Base-by-base conservation (phyloP, 1,140 invertebrate genomes). In the Ceratitis capitata region DNA sequence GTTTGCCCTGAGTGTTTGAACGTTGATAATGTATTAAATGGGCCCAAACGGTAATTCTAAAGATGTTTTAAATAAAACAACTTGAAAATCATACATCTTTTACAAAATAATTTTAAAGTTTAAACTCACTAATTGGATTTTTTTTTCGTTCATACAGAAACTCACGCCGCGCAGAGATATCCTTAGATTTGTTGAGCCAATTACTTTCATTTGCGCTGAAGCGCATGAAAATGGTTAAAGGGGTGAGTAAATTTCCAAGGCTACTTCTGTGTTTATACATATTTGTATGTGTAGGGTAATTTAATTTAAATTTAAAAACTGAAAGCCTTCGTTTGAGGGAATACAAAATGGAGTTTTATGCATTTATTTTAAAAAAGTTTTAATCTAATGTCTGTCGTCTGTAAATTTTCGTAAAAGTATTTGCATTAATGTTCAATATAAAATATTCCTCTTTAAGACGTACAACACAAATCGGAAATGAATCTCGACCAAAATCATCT, bases 1-100 rank as follows among this genome's bases (percentile, higher is more conserved):
- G 94, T 97, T 51, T 99, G 98, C 90, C 95, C 95, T 0, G 97
- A 98, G 92, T 99, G 97, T 92, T 93, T 95, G 86, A 92, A 94
- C 58, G 95, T 97, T 83, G 93, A 97, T 88, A 94, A 95, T 90
- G 96, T 96, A 39, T 56, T 87, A 35, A 29, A 97, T 97, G 92
- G 96, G 95, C 92, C 94, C 94, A 82, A 95, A 96, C 87, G 95
- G 91, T 91, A 87, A 84, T 23, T 61, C 64, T 12, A 83, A 64
- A 23, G 42, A 39, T 58, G n/a, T 84, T 84, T 82, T 35, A 29
- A 51, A 51, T 9, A n/a, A n/a, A n/a, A n/a, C n/a, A n/a, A n/a
- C n/a, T n/a, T n/a, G n/a, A n/a, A n/a, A n/a, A n/a, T n/a, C n/a
- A n/a, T n/a, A n/a, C n/a, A n/a, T n/a, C n/a, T n/a, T n/a, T n/a